phyloP scores from a whole-genome alignment of 2,888 invertebrate species.

The Archips crataeganus region DNA sequence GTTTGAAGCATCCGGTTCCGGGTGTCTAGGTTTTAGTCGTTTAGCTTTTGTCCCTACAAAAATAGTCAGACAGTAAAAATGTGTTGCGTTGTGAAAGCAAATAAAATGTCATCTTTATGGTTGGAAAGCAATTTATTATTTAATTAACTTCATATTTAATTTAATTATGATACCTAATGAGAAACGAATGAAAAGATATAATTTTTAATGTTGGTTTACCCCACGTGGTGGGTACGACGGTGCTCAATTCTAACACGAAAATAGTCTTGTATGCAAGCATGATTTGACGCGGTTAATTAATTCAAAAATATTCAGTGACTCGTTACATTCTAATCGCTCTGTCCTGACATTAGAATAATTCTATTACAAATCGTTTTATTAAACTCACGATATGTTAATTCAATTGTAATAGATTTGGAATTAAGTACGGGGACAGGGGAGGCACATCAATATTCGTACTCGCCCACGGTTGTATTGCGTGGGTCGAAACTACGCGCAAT shows the following conservation, averaged over 20 bases:
- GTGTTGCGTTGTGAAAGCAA: too few species aligned
- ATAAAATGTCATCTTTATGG: too few species aligned
- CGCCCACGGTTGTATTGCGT: conserved; percentile 65
- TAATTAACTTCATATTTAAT: too few species aligned
- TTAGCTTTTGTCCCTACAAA: too few species aligned
- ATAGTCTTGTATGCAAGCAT: neutral
- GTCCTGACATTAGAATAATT: conserved; percentile 47
- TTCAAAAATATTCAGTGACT: conserved; percentile 57
- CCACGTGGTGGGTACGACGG: neutral
- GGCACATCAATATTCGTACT: conserved; percentile 70
- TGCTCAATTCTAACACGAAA: neutral
- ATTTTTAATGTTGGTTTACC: neutral
- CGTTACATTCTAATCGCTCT: conserved; percentile 41
- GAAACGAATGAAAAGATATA: neutral
- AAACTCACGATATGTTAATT: conserved; percentile 58
- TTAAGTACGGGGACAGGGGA: conserved; percentile 57
- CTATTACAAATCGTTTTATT: conserved; percentile 50
- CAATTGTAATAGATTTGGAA: conserved; percentile 60
- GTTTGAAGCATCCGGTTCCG: too few species aligned
- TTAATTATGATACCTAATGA: too few species aligned
- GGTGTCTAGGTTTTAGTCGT: too few species aligned
- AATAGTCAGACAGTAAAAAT: too few species aligned
- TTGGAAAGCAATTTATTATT: too few species aligned
- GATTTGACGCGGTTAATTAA: conserved; percentile 22
- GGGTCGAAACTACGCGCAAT: conserved; percentile 58